Evolutionary conservation across 2,797 vertebrate species (phyloP).

Genomic region (Hapalemur alaotrensis): DNA sequence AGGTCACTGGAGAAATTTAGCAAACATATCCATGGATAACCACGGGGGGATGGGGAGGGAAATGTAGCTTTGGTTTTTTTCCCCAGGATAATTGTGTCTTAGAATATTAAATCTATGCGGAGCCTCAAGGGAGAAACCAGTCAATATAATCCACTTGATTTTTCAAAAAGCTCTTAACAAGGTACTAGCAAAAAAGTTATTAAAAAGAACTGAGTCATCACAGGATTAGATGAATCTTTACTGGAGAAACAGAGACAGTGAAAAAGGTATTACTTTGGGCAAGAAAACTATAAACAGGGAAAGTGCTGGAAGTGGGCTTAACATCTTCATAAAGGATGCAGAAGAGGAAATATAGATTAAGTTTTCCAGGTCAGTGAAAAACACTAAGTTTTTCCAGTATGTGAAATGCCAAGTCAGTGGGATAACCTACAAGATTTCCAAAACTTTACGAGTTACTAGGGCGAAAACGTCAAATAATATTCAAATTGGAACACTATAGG

Average conservation of each 20-base stretch:
- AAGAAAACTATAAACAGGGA: constrained; percentile 33
- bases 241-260: constrained; percentile 40
- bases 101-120: not conserved
- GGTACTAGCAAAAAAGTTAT: constrained; percentile 33
- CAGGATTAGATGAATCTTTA: constrained; percentile 25
- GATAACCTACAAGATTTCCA: constrained; percentile 51
- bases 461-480: not conserved
- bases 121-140: not conserved
- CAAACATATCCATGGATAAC: not conserved
- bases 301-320: constrained; percentile 28
- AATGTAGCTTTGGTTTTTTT: not conserved
- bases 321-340: constrained; percentile 55
- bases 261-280: not conserved
- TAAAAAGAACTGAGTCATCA: constrained; percentile 32
- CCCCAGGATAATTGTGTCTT: not conserved
- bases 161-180: constrained; percentile 1
- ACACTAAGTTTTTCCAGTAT: constrained; percentile 60
- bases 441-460: constrained; percentile 33
- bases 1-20: constrained; percentile 7
- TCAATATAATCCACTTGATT: not conserved
- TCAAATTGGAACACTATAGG: not conserved
- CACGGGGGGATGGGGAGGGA: rapidly evolving
- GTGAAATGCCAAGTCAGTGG: constrained; percentile 49
- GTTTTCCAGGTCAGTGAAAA: constrained; percentile 54
- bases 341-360: constrained; percentile 61